A percentile compares a stretch with the other conserved stretches of the same genome.
phyloP scores from a whole-genome alignment of 2,888 invertebrate species.

The Cryptocephalus primarius region DNA sequence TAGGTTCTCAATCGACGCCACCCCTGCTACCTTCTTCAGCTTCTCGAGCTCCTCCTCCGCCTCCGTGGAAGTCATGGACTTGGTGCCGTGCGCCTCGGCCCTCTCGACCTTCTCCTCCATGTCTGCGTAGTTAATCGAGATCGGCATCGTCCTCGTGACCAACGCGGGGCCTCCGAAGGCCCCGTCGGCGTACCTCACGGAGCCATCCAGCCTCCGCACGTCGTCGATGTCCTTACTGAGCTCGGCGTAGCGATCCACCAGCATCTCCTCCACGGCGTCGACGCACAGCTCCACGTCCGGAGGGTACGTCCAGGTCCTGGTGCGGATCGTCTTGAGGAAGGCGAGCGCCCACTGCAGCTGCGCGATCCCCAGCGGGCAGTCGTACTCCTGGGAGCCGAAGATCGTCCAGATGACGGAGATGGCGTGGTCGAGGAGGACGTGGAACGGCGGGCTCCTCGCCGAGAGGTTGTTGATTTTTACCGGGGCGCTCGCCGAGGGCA shows the following conservation, averaged over 20 bases:
- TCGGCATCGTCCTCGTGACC: constrained; percentile 20
- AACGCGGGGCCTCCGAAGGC: constrained; percentile 10
- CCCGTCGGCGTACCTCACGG: constrained; percentile 14
- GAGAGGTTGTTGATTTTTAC: constrained; percentile 17
- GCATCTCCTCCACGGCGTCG: constrained; percentile 30
- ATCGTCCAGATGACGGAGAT: constrained; percentile 37
- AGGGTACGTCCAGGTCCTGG: constrained; percentile 28
- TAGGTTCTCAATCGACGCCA: constrained; percentile 20
- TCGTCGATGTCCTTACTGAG: constrained; percentile 14
- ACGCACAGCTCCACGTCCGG: constrained; percentile 33
- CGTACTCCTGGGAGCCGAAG: constrained; percentile 25
- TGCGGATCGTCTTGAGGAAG: constrained; percentile 32
- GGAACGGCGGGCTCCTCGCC: constrained; percentile 32
- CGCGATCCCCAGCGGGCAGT: constrained; percentile 28
- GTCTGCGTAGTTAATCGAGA: constrained; percentile 30
- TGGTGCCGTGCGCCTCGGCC: constrained; percentile 4
- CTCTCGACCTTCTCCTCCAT: constrained; percentile 16
- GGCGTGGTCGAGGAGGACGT: constrained; percentile 34
- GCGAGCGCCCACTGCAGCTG: constrained; percentile 37
- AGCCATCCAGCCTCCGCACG: constrained; percentile 14
- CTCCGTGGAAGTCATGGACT: constrained; percentile 16
- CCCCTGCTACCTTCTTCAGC: constrained; percentile 20
- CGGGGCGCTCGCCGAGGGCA: constrained; percentile 17
- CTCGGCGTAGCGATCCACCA: constrained; percentile 33
- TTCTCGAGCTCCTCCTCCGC: constrained; percentile 19